A percentile compares a stretch with the other conserved stretches of the same genome.
Evolutionary conservation across 2,113 vertebrate species (phyloP).

Genomic region (Aptenodytes forsteri): DNA sequence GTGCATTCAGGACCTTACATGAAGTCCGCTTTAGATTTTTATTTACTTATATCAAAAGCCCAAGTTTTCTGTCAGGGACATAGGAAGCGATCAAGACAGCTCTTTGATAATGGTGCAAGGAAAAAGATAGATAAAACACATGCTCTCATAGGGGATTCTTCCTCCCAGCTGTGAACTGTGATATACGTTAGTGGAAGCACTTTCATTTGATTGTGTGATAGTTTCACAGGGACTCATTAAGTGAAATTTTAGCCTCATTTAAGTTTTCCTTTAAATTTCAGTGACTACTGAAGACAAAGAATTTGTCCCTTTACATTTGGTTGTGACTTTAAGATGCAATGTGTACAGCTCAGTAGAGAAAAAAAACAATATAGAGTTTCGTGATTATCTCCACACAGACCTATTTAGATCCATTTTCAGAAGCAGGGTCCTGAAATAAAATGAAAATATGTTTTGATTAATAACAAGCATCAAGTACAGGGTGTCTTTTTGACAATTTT

Average conservation of each 20-base stretch:
- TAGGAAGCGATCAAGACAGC: background rate
- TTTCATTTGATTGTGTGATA: background rate
- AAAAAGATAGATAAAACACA: background rate
- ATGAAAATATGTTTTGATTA: background rate
- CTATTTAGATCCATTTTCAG: background rate
- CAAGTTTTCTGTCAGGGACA: background rate
- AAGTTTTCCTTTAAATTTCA: background rate
- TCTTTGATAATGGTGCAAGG: background rate
- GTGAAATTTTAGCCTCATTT: background rate
- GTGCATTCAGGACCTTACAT: background rate
- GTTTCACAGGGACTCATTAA: background rate
- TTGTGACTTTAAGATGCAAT: background rate
- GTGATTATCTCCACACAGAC: background rate
- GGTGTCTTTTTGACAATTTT: background rate
- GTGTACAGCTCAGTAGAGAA: background rate
- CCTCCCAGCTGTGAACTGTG: background rate
- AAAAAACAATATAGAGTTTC: background rate
- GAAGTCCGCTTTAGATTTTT: background rate
- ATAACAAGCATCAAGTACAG: background rate
- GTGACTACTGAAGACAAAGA: background rate
- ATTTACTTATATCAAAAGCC: background rate
- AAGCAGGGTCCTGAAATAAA: background rate
- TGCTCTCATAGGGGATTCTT: background rate
- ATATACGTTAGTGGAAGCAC: rapidly evolving
- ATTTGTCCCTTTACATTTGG: background rate